Evolutionary conservation across 2,888 invertebrate genomes (phyloP).

Genomic region (Drosophila peninsularis): DNA sequence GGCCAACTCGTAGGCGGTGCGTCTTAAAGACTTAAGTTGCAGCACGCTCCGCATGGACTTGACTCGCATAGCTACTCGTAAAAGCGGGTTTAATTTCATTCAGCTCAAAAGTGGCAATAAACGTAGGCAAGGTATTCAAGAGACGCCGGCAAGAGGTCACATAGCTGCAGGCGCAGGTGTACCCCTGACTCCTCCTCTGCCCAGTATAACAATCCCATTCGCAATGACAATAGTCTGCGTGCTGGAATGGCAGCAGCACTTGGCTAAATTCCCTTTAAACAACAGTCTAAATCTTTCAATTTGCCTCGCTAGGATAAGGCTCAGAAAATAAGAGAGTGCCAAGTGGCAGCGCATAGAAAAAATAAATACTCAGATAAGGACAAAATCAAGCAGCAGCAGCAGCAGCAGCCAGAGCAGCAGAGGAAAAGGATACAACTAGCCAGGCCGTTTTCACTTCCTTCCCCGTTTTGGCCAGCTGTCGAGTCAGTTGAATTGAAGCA

Average conservation of each 20-base stretch:
- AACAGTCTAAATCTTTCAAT: slow-evolving; percentile 66
- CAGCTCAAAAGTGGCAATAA: slow-evolving; percentile 78
- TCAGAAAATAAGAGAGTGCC: slow-evolving; percentile 20
- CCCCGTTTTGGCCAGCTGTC: slow-evolving; percentile 34
- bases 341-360: slow-evolving; percentile 58
- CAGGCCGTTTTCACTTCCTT: slow-evolving; percentile 18
- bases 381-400: slow-evolving; percentile 45
- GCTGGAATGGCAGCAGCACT: slow-evolving; percentile 62
- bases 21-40: slow-evolving; percentile 65
- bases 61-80: slow-evolving; percentile 63
- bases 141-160: slow-evolving; percentile 62
- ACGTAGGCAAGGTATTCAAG: slow-evolving; percentile 53
- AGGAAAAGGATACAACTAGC: slow-evolving; percentile 51
- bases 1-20: slow-evolving; percentile 17
- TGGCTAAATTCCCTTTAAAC: slow-evolving; percentile 48
- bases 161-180: slow-evolving; percentile 41
- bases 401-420: slow-evolving; percentile 6
- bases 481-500: slow-evolving; percentile 44
- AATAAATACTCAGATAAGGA: slow-evolving; percentile 66
- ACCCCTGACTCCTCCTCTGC: slow-evolving; percentile 1
- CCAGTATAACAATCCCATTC: slow-evolving; percentile 31
- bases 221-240: slow-evolving; percentile 47
- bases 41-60: slow-evolving; percentile 13
- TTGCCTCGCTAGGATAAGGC: slow-evolving; percentile 56
- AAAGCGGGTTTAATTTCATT: slow-evolving; percentile 74